phyloP scores from a whole-genome alignment of 2,797 vertebrate species.

The Streptopelia turtur region DNA sequence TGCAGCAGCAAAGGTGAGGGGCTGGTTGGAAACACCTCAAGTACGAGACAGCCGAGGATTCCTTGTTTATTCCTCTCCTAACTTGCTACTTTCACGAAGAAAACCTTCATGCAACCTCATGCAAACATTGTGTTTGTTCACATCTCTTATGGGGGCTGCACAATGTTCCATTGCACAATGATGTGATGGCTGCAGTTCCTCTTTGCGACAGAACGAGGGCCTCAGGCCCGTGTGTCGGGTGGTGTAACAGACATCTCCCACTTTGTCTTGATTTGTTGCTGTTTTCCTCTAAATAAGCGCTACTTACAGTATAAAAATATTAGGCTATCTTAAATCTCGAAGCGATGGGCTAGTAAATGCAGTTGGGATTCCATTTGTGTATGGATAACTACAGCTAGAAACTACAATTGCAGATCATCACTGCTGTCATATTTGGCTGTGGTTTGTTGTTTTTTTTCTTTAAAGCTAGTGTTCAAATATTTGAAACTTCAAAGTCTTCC shows the following conservation, averaged over 20 bases:
- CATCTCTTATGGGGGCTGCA: not conserved
- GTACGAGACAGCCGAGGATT: not conserved
- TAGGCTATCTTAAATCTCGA: not conserved
- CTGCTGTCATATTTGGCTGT: not conserved
- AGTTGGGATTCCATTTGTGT: not conserved
- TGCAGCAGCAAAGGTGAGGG: not conserved
- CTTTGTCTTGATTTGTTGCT: not conserved
- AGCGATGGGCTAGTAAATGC: not conserved
- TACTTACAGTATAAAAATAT: not conserved
- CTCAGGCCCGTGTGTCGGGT: constrained; percentile 35
- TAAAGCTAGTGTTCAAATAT: constrained; percentile 22
- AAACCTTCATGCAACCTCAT: not conserved
- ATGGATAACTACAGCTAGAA: not conserved
- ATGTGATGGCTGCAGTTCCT: constrained; percentile 1
- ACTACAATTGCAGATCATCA: not conserved
- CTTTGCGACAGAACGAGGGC: constrained; percentile 49
- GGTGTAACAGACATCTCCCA: not conserved
- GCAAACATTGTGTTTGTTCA: not conserved
- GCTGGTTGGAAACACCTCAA: not conserved
- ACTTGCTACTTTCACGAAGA: not conserved
- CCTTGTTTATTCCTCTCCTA: not conserved
- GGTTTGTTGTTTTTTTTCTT: not conserved
- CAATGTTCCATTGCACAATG: not conserved
- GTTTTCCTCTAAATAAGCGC: not conserved
- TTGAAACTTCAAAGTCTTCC: constrained; percentile 49